phyloP scores from a whole-genome alignment of 1,140 invertebrate species.

The Aradophagus sp. region DNA sequence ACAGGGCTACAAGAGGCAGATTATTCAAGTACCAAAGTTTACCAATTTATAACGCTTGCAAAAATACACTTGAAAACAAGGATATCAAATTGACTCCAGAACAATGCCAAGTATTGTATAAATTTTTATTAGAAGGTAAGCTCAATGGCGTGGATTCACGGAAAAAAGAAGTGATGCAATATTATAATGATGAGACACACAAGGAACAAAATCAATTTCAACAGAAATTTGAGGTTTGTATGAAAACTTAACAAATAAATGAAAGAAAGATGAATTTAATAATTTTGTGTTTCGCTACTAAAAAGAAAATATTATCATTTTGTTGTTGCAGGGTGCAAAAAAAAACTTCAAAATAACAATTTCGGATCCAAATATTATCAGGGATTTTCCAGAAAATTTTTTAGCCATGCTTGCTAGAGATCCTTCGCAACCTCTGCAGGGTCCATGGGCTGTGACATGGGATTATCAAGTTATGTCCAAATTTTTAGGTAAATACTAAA shows the following conservation, averaged over 20 bases:
- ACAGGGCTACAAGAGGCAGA: slow-evolving; percentile 80
- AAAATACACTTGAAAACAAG: slow-evolving; percentile 76
- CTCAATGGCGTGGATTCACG: slow-evolving; percentile 45
- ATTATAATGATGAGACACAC: slow-evolving; percentile 55
- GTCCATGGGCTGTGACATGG: slow-evolving; percentile 87
- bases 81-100: slow-evolving; percentile 79
- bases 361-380: slow-evolving; percentile 79
- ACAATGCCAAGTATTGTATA: slow-evolving; percentile 83
- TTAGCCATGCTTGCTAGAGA: slow-evolving; percentile 81
- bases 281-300: too few species aligned
- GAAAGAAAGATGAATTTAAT: too few species aligned
- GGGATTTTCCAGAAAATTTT: slow-evolving; percentile 84
- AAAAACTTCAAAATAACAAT: slow-evolving; percentile 81
- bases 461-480: slow-evolving; percentile 81
- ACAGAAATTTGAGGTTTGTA: slow-evolving; percentile 79
- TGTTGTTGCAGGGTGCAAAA: slow-evolving; percentile 73
- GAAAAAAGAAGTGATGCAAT: slow-evolving; percentile 50
- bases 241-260: too few species aligned
- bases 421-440: slow-evolving; percentile 77
- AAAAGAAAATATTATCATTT: too few species aligned
- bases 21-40: slow-evolving; percentile 80
- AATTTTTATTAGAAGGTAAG: slow-evolving; percentile 86
- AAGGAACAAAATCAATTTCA: slow-evolving; percentile 77
- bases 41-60: slow-evolving; percentile 81
- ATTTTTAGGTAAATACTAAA: slow-evolving; percentile 74